phyloP scores from a whole-genome alignment of 1,140 invertebrate species.

The Drosophila baimaii region DNA sequence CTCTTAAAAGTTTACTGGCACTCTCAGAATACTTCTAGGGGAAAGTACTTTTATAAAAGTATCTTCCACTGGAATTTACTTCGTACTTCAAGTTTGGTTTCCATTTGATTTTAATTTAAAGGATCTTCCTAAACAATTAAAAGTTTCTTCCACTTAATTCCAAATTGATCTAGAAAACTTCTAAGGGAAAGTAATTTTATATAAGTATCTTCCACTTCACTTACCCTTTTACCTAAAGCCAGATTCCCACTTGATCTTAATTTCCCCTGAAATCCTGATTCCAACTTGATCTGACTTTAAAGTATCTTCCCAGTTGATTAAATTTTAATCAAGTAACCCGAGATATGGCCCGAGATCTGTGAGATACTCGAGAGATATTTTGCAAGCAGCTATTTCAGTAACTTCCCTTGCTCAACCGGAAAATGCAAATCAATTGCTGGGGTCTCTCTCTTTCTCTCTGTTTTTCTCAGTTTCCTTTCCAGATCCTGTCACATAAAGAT shows the following conservation, averaged over 20 bases:
- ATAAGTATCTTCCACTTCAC: too few relatives aligned
- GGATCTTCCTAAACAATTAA: too few relatives aligned
- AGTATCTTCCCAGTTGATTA: background rate
- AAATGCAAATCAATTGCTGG: constrained; percentile 64
- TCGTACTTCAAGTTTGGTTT: too few relatives aligned
- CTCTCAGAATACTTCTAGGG: too few relatives aligned
- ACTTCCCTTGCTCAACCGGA: constrained; percentile 46
- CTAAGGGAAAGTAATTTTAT: background rate
- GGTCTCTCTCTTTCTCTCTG: constrained; percentile 4
- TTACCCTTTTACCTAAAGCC: too few relatives aligned
- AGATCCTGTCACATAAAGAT: constrained; percentile 63
- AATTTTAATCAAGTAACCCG: constrained; percentile 10
- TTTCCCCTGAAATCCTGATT: too few relatives aligned
- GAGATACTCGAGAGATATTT: constrained; percentile 13
- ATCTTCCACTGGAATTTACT: too few relatives aligned
- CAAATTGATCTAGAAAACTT: too few relatives aligned
- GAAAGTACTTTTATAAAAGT: too few relatives aligned
- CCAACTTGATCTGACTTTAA: background rate
- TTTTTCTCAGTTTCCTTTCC: constrained; percentile 25
- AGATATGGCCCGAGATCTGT: constrained; percentile 9
- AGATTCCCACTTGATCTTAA: background rate
- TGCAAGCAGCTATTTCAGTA: constrained; percentile 23
- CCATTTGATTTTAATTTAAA: too few relatives aligned
- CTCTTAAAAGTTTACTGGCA: too few relatives aligned
- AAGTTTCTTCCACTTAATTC: too few relatives aligned